Evolutionary conservation across 1,140 invertebrate genomes (phyloP).

Genomic region (Ips typographus): DNA sequence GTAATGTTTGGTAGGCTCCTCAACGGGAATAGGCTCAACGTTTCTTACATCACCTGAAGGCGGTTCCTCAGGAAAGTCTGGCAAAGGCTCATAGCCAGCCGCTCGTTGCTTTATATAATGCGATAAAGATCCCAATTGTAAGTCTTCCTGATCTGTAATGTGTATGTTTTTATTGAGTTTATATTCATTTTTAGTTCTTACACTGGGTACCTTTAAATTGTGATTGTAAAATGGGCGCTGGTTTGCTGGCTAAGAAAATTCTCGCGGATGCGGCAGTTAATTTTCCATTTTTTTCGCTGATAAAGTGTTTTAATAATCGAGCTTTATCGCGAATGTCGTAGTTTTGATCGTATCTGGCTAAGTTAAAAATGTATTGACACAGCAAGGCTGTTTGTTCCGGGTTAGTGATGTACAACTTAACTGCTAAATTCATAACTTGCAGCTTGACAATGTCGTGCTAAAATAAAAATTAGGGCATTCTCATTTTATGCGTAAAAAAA

Average conservation of each 20-base stretch:
- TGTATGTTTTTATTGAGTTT: slow-evolving; percentile 21
- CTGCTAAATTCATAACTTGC: slow-evolving; percentile 93
- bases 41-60: slow-evolving; percentile 79
- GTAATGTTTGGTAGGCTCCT: slow-evolving; percentile 37
- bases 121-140: slow-evolving; percentile 92
- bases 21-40: slow-evolving; percentile 60
- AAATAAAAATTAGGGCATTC: slow-evolving; percentile 37
- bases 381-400: slow-evolving; percentile 82
- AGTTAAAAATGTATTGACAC: slow-evolving; percentile 92
- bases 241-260: slow-evolving; percentile 91
- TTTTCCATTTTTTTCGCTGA: slow-evolving; percentile 65
- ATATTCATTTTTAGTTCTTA: not conserved
- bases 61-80: slow-evolving; percentile 76
- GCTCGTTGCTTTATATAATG: slow-evolving; percentile 89
- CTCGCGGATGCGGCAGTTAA: slow-evolving; percentile 73
- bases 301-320: slow-evolving; percentile 80
- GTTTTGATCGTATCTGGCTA: slow-evolving; percentile 97
- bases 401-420: slow-evolving; percentile 91
- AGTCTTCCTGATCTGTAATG: slow-evolving; percentile 72
- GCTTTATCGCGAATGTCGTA: slow-evolving; percentile 97
- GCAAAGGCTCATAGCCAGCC: slow-evolving; percentile 85
- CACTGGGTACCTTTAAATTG: slow-evolving; percentile 62
- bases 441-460: slow-evolving; percentile 95
- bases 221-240: slow-evolving; percentile 73
- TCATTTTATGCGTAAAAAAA: not conserved